Evolutionary conservation across 2,113 vertebrate genomes (phyloP).

Genomic region (Delphinapterus leucas): DNA sequence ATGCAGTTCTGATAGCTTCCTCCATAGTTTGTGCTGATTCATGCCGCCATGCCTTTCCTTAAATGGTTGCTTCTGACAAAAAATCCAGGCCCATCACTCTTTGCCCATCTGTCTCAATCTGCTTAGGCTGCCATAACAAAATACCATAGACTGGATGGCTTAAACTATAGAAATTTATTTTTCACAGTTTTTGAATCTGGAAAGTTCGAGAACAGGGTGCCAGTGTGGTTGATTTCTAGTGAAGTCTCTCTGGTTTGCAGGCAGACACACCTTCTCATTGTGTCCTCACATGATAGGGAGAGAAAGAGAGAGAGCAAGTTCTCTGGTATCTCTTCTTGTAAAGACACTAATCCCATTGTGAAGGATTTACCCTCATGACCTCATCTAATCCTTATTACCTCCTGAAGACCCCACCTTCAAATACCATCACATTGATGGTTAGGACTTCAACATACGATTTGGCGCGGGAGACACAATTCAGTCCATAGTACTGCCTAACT

Average conservation of each 20-base stretch:
- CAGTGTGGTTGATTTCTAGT: neutral
- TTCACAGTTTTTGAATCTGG: neutral
- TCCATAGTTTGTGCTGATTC: neutral
- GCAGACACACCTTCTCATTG: neutral
- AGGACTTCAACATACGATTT: neutral
- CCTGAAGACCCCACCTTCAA: neutral
- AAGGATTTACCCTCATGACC: neutral
- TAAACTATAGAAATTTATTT: neutral
- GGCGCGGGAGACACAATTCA: rapidly evolving
- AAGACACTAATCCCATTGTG: neutral
- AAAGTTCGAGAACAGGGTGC: neutral
- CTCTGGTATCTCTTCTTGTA: neutral
- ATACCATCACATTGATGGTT: neutral
- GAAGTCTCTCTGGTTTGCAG: neutral
- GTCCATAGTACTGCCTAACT: neutral
- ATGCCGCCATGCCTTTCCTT: neutral
- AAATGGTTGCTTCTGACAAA: neutral
- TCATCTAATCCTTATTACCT: neutral
- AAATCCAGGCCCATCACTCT: neutral
- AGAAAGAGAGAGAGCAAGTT: neutral
- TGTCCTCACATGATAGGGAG: neutral
- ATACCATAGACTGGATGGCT: neutral
- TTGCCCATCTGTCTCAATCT: neutral
- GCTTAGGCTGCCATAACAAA: neutral
- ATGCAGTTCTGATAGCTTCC: neutral